Conservation (phyloP, 2,113 vertebrate species). For the Strix aluco region DNA sequence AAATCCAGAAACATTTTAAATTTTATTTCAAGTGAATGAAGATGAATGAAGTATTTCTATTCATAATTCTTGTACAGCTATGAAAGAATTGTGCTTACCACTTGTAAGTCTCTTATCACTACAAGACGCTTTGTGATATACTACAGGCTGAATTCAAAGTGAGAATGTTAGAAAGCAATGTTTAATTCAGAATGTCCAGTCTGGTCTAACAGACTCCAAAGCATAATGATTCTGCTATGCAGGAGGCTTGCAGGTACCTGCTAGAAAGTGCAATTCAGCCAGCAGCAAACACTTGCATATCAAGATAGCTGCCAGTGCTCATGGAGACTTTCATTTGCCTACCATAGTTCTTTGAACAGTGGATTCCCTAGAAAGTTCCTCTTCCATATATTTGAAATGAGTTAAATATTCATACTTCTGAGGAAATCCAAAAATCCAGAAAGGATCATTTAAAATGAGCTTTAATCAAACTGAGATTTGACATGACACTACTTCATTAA, state of each 20-base stretch:
- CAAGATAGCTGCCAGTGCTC: not conserved
- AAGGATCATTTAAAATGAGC: not conserved
- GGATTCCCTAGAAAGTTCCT: not conserved
- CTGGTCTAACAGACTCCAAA: not conserved
- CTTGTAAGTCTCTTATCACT: not conserved
- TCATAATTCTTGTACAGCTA: not conserved
- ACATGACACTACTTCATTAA: not conserved
- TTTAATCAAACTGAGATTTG: constrained; percentile 16
- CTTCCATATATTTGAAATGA: not conserved
- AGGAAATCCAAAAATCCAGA: not conserved
- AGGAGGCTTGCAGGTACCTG: not conserved
- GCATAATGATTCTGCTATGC: not conserved
- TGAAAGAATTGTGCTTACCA: not conserved
- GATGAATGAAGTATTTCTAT: not conserved
- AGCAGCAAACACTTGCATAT: not conserved
- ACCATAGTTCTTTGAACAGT: not conserved
- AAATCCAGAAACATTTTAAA: not conserved
- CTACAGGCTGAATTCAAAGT: not conserved
- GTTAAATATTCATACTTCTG: not conserved
- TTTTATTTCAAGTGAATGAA: not conserved
- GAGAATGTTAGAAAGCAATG: not conserved
- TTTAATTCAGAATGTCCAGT: not conserved
- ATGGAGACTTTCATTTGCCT: not conserved
- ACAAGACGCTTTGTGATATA: not conserved
- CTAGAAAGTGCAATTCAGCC: not conserved